These are phyloP conservation scores for Tylochromis polylepis DNA, from an alignment of 2,113 vertebrate genomes.

Conservation along the genomic window DNA sequence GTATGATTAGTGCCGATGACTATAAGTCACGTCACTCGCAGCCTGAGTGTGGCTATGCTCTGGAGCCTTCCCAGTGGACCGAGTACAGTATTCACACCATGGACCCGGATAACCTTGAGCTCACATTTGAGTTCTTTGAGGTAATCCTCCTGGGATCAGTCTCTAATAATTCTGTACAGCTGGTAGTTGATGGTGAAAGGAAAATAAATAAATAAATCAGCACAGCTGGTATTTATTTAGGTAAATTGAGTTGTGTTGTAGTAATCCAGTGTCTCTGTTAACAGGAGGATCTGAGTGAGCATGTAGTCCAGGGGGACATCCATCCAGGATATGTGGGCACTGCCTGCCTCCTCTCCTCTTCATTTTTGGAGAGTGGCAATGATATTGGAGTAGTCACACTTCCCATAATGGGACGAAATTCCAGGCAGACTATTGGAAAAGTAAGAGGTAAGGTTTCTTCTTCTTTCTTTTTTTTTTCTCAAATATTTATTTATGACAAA, in stretches of 20 bases:
- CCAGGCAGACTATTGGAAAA: constrained; percentile 92
- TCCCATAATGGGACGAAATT: constrained; percentile 92
- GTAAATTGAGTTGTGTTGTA: neutral
- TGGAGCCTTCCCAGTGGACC: constrained; percentile 85
- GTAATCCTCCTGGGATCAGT: constrained; percentile 50
- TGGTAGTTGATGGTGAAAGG: neutral
- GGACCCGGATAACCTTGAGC: constrained; percentile 94
- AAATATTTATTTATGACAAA: neutral
- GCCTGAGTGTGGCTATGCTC: constrained; percentile 89
- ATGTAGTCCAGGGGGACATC: constrained; percentile 82
- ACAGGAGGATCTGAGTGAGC: constrained; percentile 89
- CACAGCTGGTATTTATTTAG: neutral
- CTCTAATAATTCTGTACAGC: neutral
- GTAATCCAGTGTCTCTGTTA: neutral
- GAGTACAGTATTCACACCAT: constrained; percentile 96
- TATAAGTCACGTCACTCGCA: constrained; percentile 89
- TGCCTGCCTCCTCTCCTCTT: constrained; percentile 91
- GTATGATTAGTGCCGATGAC: constrained; percentile 81
- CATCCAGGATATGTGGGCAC: constrained; percentile 87
- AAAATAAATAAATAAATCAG: neutral
- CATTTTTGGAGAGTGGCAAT: constrained; percentile 82
- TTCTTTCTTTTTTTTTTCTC: too few species aligned
- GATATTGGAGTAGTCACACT: constrained; percentile 85
- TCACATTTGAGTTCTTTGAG: constrained; percentile 98
- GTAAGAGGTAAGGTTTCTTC: constrained; percentile 80